Evolutionary conservation across 2,797 vertebrate genomes (phyloP).

Genomic region (Myotis pilosus): DNA sequence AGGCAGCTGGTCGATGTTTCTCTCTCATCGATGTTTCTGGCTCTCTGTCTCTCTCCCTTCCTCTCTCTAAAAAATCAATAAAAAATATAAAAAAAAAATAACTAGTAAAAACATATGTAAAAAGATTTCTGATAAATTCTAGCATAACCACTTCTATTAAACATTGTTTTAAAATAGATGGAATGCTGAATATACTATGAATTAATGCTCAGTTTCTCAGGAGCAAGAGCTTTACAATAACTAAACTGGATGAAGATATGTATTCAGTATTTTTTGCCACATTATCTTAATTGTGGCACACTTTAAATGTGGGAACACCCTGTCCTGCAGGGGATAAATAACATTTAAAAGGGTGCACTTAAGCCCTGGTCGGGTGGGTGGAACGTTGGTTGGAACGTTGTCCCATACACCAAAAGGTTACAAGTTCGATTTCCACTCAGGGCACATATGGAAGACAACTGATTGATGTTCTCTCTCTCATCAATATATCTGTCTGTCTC

Average conservation of each 20-base stretch:
- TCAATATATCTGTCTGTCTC: neutral
- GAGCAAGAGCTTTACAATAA: neutral
- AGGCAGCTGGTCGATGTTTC: too few relatives aligned
- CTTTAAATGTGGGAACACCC: neutral
- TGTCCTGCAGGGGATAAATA: neutral
- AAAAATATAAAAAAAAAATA: too few relatives aligned
- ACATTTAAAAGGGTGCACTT: neutral
- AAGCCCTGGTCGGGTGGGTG: neutral
- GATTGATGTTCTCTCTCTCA: neutral
- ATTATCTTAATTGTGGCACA: neutral
- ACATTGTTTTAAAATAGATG: neutral
- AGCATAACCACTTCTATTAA: neutral
- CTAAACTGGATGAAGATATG: neutral
- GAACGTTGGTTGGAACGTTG: neutral
- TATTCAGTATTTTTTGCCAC: neutral
- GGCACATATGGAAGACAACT: neutral
- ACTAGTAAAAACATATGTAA: neutral
- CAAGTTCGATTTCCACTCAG: neutral
- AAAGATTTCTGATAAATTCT: constrained; percentile 19
- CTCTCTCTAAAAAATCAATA: too few relatives aligned
- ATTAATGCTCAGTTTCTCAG: neutral
- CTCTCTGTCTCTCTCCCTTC: too few relatives aligned
- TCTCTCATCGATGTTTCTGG: too few relatives aligned
- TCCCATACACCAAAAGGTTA: neutral
- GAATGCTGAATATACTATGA: neutral